phyloP scores from a whole-genome alignment of 2,113 vertebrate species.

The Rutilus rutilus region DNA sequence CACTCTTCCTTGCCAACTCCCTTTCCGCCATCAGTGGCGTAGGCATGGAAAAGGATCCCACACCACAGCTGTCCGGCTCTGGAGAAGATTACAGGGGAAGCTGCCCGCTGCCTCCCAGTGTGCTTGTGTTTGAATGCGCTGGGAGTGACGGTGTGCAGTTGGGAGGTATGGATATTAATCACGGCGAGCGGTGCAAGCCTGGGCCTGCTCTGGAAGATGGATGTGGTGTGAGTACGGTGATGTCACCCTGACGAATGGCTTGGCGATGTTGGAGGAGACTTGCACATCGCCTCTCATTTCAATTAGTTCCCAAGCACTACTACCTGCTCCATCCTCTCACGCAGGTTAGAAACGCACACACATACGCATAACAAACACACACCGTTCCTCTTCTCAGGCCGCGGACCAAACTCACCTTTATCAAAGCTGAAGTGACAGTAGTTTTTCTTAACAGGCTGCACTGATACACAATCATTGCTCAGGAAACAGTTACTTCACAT shows the following conservation, averaged over 20 bases:
- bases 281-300: constrained; percentile 85
- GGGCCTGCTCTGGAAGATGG: constrained; percentile 74
- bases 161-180: constrained; percentile 81
- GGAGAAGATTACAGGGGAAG: constrained; percentile 51
- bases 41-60: background rate
- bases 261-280: constrained; percentile 77
- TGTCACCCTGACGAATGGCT: constrained; percentile 85
- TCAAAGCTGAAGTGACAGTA: constrained; percentile 51
- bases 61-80: constrained; percentile 27
- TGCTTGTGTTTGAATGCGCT: constrained; percentile 57
- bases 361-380: constrained; percentile 27
- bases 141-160: constrained; percentile 51
- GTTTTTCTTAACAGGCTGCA: constrained; percentile 63
- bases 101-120: constrained; percentile 50
- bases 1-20: constrained; percentile 7
- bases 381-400: constrained; percentile 7
- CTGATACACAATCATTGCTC: constrained; percentile 68
- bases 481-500: constrained; percentile 71
- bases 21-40: background rate
- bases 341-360: constrained; percentile 54
- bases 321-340: constrained; percentile 41
- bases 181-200: constrained; percentile 70
- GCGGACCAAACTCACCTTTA: constrained; percentile 48
- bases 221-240: constrained; percentile 82
- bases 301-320: constrained; percentile 77